Evolutionary conservation across 1,140 invertebrate species (phyloP).

Genomic region (Sitophilus oryzae): DNA sequence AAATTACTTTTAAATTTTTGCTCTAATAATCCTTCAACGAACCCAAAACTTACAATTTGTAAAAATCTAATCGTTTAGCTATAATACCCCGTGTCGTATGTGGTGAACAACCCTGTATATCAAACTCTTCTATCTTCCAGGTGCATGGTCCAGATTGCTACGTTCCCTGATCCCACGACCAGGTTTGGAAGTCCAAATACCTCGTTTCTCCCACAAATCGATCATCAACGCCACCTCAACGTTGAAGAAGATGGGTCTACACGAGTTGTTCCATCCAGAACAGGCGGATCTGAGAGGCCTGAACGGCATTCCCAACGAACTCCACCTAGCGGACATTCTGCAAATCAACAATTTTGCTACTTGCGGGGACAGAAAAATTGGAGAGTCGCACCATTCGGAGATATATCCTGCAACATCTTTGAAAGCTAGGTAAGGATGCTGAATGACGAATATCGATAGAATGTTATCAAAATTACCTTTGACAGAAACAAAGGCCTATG

Average conservation of each 20-base stretch:
- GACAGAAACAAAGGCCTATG: no score
- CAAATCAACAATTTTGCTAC: conserved; percentile 72
- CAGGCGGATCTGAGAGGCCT: conserved; percentile 73
- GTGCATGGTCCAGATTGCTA: conserved; percentile 67
- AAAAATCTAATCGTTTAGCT: no score
- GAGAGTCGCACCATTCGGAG: conserved; percentile 68
- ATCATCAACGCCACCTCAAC: conserved; percentile 71
- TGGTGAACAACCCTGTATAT: no score
- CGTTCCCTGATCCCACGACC: conserved; percentile 64
- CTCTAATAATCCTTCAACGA: no score
- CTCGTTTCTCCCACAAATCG: conserved; percentile 74
- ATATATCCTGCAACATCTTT: conserved; percentile 65
- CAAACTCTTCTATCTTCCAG: conserved; percentile 22
- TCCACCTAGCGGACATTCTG: conserved; percentile 73
- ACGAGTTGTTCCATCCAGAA: conserved; percentile 65
- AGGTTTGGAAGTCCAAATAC: conserved; percentile 74
- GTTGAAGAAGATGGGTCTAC: conserved; percentile 70
- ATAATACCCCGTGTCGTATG: no score
- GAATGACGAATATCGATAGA: neutral
- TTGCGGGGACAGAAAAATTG: conserved; percentile 67
- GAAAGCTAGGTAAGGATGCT: conserved; percentile 36
- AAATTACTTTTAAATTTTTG: no score
- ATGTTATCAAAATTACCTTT: no score
- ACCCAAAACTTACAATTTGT: no score
- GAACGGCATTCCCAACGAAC: conserved; percentile 65